A percentile compares a stretch with the other conserved stretches of the same genome.
Evolutionary conservation across 2,888 invertebrate genomes (phyloP).

Genomic region (Limnephilus lunatus): DNA sequence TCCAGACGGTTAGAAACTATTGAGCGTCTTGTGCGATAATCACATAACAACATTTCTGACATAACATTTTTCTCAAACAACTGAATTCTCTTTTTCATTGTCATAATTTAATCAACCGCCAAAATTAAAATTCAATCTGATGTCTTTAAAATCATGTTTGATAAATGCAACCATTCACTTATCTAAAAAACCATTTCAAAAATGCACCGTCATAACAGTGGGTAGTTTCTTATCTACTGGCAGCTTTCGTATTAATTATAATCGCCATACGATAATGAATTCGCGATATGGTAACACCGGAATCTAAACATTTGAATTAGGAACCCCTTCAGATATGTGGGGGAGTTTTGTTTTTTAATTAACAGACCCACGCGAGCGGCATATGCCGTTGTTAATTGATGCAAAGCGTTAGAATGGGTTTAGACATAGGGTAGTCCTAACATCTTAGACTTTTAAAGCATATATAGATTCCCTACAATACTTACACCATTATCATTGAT

Average conservation of each 20-base stretch:
- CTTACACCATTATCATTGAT: too few species aligned
- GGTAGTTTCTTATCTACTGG: neutral
- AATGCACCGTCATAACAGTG: slow-evolving; percentile 21
- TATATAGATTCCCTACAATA: too few species aligned
- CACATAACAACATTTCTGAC: too few species aligned
- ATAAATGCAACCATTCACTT: neutral
- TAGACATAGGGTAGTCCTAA: slow-evolving; percentile 32
- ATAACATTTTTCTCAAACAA: too few species aligned
- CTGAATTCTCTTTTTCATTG: neutral
- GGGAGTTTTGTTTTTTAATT: slow-evolving; percentile 60
- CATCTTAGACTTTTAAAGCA: too few species aligned
- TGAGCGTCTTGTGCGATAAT: too few species aligned
- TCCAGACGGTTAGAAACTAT: too few species aligned
- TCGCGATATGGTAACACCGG: slow-evolving; percentile 55
- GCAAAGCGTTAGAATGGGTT: slow-evolving; percentile 54
- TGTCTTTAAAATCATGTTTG: neutral
- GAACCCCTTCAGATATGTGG: slow-evolving; percentile 38
- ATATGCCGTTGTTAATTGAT: slow-evolving; percentile 47
- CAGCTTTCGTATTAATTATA: slow-evolving; percentile 1
- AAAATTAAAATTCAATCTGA: slow-evolving; percentile 5
- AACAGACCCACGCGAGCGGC: slow-evolving; percentile 52
- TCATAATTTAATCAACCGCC: neutral
- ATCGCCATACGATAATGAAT: slow-evolving; percentile 51
- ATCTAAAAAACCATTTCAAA: slow-evolving; percentile 19
- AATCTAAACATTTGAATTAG: slow-evolving; percentile 60